Evolutionary conservation across 2,888 invertebrate species (phyloP).

Genomic region (Bellardia bayeri): DNA sequence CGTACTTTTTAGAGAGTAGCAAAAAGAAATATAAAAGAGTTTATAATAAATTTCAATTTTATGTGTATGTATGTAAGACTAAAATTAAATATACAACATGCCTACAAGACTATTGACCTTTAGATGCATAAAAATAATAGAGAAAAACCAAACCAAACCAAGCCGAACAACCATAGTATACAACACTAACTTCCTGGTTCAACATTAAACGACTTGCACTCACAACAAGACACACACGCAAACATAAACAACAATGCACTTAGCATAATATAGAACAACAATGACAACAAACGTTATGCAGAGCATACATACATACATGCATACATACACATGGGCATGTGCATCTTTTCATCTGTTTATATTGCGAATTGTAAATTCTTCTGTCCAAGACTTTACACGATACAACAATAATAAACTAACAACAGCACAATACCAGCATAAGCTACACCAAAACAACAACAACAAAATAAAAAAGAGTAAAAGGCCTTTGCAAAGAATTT

Average conservation of each 20-base stretch:
- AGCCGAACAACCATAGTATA: neutral
- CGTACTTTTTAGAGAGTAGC: neutral
- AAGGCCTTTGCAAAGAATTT: constrained; percentile 49
- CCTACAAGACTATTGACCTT: constrained; percentile 72
- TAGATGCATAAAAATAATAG: constrained; percentile 65
- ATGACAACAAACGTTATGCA: constrained; percentile 28
- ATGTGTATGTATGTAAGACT: constrained; percentile 31
- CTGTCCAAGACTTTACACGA: constrained; percentile 69
- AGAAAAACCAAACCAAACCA: constrained; percentile 21
- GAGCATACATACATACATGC: neutral
- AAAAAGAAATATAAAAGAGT: constrained; percentile 20
- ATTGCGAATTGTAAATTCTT: constrained; percentile 66
- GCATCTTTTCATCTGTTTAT: constrained; percentile 47
- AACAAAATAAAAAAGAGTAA: constrained; percentile 9
- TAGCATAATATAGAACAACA: constrained; percentile 60
- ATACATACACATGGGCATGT: constrained; percentile 6
- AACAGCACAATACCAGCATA: constrained; percentile 41
- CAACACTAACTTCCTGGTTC: constrained; percentile 63
- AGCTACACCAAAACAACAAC: neutral
- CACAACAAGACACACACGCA: constrained; percentile 24
- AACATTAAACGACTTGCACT: constrained; percentile 56
- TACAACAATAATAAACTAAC: constrained; percentile 55
- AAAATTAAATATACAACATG: constrained; percentile 50
- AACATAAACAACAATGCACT: constrained; percentile 45
- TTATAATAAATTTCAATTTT: constrained; percentile 62